phyloP scores from a whole-genome alignment of 30 jellyfish, hydroid and myxozoan genomes.

The Chrysaora quinquecirrha region DNA sequence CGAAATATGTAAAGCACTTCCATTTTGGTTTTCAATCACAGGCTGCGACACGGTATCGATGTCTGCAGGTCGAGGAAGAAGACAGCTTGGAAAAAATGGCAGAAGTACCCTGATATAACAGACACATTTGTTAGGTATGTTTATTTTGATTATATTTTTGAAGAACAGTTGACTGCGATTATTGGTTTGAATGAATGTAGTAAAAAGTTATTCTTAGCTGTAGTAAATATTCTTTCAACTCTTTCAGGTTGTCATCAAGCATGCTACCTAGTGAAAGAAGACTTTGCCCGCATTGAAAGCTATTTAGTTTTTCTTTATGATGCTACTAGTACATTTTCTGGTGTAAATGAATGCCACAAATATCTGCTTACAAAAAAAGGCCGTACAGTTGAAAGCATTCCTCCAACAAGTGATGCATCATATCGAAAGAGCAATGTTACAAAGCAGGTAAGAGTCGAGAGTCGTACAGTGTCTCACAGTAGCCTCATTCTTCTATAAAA shows the following conservation, averaged over 20 bases:
- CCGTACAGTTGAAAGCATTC: not conserved
- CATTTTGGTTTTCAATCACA: not conserved
- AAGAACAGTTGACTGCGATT: not conserved
- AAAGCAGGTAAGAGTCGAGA: not conserved
- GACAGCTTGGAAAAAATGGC: conserved; percentile 3
- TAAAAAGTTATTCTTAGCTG: not conserved
- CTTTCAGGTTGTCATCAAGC: not conserved
- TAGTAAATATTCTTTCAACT: not conserved
- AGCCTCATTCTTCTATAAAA: not conserved
- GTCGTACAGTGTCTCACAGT: not conserved
- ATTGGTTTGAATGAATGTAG: not conserved
- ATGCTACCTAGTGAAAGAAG: not conserved
- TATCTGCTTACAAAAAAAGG: conserved; percentile 22
- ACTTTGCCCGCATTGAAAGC: not conserved
- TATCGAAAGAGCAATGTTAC: conserved; percentile 8
- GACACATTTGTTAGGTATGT: not conserved
- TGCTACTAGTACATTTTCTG: not conserved
- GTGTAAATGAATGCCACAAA: not conserved
- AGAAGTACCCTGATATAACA: not conserved
- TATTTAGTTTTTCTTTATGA: conserved; percentile 16
- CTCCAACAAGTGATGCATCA: conserved; percentile 19
- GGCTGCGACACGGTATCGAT: conserved; percentile 17
- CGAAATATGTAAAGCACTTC: not conserved
- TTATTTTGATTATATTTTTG: not conserved
- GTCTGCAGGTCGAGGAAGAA: not conserved